Evolutionary conservation across 2,888 invertebrate species (phyloP).

Genomic region (Pammene fasciana): DNA sequence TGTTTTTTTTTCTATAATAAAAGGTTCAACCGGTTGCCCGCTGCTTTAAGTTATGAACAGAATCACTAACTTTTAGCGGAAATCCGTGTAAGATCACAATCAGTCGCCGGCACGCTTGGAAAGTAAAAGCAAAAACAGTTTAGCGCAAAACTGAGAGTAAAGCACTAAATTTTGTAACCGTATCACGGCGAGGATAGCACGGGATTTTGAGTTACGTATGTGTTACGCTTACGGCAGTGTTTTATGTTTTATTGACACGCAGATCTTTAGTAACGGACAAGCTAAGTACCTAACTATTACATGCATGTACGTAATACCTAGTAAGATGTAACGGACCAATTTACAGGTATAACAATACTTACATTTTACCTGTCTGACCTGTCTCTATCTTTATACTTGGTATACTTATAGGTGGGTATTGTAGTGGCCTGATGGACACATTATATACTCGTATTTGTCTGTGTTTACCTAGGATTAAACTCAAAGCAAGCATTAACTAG

Average conservation of each 20-base stretch:
- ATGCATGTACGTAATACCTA: background rate
- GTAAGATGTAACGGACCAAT: background rate
- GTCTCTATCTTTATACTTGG: too few species aligned
- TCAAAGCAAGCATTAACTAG: too few species aligned
- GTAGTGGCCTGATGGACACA: too few species aligned
- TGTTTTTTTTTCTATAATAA: too few species aligned
- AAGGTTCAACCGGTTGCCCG: background rate
- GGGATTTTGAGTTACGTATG: constrained; percentile 11
- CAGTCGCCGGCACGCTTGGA: constrained; percentile 24
- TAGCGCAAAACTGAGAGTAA: constrained; percentile 28
- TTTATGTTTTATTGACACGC: constrained; percentile 13
- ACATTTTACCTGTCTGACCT: too few species aligned
- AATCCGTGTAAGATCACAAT: constrained; percentile 36
- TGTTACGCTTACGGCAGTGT: constrained; percentile 13
- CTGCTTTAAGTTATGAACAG: background rate
- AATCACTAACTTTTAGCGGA: background rate
- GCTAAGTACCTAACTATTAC: background rate
- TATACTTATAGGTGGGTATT: too few species aligned
- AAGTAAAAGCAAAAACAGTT: constrained; percentile 39
- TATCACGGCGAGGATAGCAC: constrained; percentile 12
- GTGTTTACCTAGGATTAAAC: too few species aligned
- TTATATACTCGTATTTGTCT: too few species aligned
- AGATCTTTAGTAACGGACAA: background rate
- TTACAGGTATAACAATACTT: too few species aligned
- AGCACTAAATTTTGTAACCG: constrained; percentile 18